These are phyloP conservation scores for Lichenostomus cassidix DNA, from an alignment of 2,113 vertebrate genomes.

Conservation along the genomic window DNA sequence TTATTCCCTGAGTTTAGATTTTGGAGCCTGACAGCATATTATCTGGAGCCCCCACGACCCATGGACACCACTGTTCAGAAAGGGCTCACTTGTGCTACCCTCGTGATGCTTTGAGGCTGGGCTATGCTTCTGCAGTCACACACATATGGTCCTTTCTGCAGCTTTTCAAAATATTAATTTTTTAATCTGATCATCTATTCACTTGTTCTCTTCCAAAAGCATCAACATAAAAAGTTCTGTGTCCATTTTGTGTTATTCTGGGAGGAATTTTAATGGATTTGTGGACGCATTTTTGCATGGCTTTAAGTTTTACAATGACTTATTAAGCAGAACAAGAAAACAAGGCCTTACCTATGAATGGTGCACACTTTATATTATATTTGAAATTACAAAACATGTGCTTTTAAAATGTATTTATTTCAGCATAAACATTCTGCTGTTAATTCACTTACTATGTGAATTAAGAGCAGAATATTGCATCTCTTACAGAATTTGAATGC, in stretches of 20 bases:
- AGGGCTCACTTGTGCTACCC: not conserved
- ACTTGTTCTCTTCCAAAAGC: not conserved
- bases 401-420: not conserved
- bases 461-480: not conserved
- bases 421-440: not conserved
- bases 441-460: not conserved
- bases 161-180: not conserved
- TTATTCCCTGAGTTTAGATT: not conserved
- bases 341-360: not conserved
- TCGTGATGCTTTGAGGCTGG: not conserved
- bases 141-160: not conserved
- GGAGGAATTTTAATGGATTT: not conserved
- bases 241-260: not conserved
- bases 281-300: not conserved
- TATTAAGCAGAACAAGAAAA: not conserved
- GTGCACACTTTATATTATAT: not conserved
- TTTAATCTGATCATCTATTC: not conserved
- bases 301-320: not conserved
- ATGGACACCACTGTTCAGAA: fast-evolving
- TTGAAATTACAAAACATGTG: not conserved
- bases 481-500: not conserved
- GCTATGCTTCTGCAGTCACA: not conserved
- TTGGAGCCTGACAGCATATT: not conserved
- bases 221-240: not conserved
- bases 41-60: not conserved